Evolutionary conservation across 2,888 invertebrate species (phyloP).

Genomic region (Ormyrus pomaceus): DNA sequence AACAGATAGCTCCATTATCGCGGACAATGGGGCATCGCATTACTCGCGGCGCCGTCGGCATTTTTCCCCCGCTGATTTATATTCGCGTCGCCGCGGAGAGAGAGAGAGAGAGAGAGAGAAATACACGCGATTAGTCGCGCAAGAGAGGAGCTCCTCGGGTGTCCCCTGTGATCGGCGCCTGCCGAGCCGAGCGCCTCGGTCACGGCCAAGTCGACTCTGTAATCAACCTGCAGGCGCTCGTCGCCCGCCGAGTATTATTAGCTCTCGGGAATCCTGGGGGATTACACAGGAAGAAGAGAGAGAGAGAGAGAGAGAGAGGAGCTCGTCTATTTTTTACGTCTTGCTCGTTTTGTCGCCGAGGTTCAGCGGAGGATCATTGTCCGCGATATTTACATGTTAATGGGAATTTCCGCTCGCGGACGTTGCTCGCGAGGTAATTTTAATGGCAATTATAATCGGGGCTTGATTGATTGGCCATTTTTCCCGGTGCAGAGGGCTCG

Average conservation of each 20-base stretch:
- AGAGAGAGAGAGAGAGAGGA: neutral
- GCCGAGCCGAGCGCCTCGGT: neutral
- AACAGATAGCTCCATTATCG: constrained; percentile 18
- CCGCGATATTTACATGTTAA: too few relatives aligned
- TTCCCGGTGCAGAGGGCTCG: too few relatives aligned
- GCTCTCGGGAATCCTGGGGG: too few relatives aligned
- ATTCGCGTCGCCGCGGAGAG: neutral
- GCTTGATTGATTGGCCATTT: too few relatives aligned
- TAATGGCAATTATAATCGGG: too few relatives aligned
- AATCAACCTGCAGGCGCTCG: constrained; percentile 64
- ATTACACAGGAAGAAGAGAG: neutral
- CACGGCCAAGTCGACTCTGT: constrained; percentile 58
- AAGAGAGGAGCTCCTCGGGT: neutral
- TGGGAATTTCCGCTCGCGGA: too few relatives aligned
- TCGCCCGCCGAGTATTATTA: constrained; percentile 30
- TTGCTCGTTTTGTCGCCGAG: too few relatives aligned
- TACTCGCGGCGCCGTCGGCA: neutral
- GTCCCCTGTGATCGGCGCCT: neutral
- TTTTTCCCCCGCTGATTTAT: constrained; percentile 5
- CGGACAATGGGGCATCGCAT: constrained; percentile 9
- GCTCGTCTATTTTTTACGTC: too few relatives aligned
- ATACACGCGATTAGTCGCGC: neutral
- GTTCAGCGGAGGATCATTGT: too few relatives aligned
- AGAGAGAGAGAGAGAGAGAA: neutral
- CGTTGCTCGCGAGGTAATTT: too few relatives aligned